Base-by-base conservation (phyloP, 2,797 vertebrate species). In the Xenopus petersii region DNA sequence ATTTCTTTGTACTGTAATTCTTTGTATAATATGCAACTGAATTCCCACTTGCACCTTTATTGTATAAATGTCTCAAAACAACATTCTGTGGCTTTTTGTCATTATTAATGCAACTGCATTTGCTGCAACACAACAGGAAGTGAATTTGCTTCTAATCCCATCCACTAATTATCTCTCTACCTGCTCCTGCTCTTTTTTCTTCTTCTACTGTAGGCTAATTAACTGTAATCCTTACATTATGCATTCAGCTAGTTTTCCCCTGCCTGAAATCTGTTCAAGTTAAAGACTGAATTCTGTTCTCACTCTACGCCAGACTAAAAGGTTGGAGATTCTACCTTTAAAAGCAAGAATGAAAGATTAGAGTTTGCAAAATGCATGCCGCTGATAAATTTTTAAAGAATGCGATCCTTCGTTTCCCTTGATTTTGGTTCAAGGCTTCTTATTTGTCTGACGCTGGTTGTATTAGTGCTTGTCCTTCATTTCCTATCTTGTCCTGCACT, bases 221-320 rank as follows among this genome's bases (percentile, higher is more conserved):
- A 79, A 79, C 77, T 70, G 71, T 79, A 79, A 79, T 79, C 77
- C 71, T 74, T 79, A 70, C 55, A 74, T 79, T 79, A 79, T 74
- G 77, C 61, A 79, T 74, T 74, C 67, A 70, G 54, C 21, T 26
- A 59, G 74, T 66, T 74, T 71, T 51, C 42, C 63, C 67, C 17
- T 59, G 54, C 65, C 51, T 79, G 58, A 78, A 78, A 74, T 74
- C 71, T 70, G 66, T 65, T 69, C 64, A 64, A 48, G 62, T 60
- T 30, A 36, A 64, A 69, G 65, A 62, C 36, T 67, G 64, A 73
- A 72, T 10, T 17, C 36, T 60, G 59, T 46, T 66, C 60, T 67
- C 54, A 8, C 30, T 69, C 65, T 59, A 36, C 11, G 36, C 17
- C 64, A 60, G 47, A 73, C 60, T 63, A 48, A 68, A 66, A 69